Base-by-base conservation (phyloP, 2,113 vertebrate species). In the Pagrus major region DNA sequence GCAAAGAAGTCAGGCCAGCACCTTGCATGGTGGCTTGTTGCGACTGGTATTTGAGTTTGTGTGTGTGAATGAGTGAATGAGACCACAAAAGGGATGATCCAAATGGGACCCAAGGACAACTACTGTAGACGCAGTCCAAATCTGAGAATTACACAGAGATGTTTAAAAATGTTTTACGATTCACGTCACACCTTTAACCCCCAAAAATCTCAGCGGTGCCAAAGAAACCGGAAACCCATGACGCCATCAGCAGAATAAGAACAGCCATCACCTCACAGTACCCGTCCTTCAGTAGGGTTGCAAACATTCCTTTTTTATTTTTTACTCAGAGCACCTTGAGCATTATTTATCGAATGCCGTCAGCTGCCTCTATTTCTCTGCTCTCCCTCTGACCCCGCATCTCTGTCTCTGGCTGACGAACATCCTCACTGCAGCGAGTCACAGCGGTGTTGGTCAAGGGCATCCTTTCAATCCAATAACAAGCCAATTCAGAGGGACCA, bases 401-500 rank as follows among this genome's bases (percentile, higher is more conserved):
- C 23, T 52, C 44, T 61, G 41, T 54, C 16, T 58, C 16, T 14
- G 27, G 60, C 72, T 68, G 74, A 85, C 54, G 54, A 63, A 68
- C 29, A 37, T 85, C 56, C 39, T 69, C 49, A 5, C 76, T 12
- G 71, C 61, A 33, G 35, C 2, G 60, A 83, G 52, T 75, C 78
- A 49, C 71, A 37, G 76, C 29, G 2, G 65, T 35, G 2, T 9
- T 46, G 29, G 75, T 88, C 88, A 90, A 90, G 88, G 84, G 51
- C 80, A 56, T 14, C 64, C 20, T 80, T 89, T 90, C 84, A 88
- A 83, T 90, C 81, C 68, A 85, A 83, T 88, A 82, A 81, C 16
- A n/a, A 71, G 47, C 52, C 75, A 29, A 71, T 75, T 74, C 9
- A 1, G 52, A 65, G 69, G 47, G 51, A 71, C 4, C 33, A 74